Evolutionary conservation across 1,140 invertebrate species (phyloP).

Genomic region (Hylyphantes graminicola): DNA sequence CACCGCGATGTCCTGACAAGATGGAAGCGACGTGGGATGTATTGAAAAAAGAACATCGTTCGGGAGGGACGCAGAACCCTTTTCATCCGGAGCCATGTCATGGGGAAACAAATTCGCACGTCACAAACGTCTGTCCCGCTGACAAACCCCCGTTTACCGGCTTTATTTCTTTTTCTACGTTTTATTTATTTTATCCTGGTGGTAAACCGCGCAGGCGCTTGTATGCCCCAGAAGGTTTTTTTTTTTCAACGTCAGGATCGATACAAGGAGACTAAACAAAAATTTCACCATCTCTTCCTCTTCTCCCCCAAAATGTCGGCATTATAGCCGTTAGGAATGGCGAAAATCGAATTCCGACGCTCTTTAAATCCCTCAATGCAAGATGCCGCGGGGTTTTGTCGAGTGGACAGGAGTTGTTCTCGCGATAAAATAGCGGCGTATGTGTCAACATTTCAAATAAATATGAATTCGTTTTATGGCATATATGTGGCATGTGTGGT

Average conservation of each 20-base stretch:
- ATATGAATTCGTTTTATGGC: no score
- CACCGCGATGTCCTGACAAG: constrained; percentile 1
- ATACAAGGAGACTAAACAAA: neutral
- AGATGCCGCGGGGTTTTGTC: no score
- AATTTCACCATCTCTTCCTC: no score
- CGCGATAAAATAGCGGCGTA: no score
- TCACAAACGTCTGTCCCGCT: constrained; percentile 31
- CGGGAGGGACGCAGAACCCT: constrained; percentile 2
- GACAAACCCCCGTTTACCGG: constrained; percentile 24
- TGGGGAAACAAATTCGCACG: constrained; percentile 35
- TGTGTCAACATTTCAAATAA: no score
- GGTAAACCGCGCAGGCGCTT: neutral
- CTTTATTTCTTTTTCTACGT: neutral
- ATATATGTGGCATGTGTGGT: no score
- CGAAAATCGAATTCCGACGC: no score
- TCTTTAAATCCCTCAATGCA: no score
- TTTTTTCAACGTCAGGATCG: neutral
- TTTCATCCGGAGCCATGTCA: neutral
- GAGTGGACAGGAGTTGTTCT: no score
- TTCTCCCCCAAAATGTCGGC: no score
- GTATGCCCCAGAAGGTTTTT: neutral
- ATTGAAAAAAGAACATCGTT: constrained; percentile 14
- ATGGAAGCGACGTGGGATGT: neutral
- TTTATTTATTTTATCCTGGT: no score
- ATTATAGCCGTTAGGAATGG: no score